These are phyloP conservation scores for Bettongia penicillata DNA, from an alignment of 2,113 vertebrate genomes.

Conservation along the genomic window DNA sequence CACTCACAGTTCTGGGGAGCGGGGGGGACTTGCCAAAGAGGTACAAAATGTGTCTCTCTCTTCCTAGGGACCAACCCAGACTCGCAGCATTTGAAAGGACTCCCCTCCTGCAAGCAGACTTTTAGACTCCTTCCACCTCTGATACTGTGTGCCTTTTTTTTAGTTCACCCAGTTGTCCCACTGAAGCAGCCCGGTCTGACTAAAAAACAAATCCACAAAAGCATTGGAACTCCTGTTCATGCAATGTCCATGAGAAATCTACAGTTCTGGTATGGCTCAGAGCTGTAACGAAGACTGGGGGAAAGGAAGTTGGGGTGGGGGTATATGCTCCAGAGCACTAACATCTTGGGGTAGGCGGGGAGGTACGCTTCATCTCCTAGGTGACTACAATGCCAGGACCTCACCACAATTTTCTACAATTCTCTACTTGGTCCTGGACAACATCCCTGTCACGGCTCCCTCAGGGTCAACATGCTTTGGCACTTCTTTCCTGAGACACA, in stretches of 20 bases:
- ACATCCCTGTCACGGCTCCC: background rate
- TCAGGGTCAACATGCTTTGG: background rate
- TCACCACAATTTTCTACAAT: background rate
- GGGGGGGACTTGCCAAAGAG: background rate
- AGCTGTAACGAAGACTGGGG: background rate
- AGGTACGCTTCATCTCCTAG: background rate
- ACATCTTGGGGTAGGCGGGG: background rate
- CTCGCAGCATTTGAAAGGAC: background rate
- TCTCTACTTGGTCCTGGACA: background rate
- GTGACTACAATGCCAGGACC: background rate
- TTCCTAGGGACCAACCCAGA: background rate
- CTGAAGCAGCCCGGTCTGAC: background rate
- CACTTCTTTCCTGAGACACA: background rate
- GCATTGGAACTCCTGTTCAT: fast-evolving
- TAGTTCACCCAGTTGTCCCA: background rate
- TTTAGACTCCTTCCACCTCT: background rate
- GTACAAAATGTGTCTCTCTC: conserved; percentile 6
- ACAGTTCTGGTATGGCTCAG: background rate
- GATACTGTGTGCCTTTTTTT: background rate
- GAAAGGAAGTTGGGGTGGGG: background rate
- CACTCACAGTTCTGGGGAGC: background rate
- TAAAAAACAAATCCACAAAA: background rate
- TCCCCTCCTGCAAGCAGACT: background rate
- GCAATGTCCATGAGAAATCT: no score
- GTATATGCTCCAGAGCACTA: background rate